Evolutionary conservation across 2,888 invertebrate genomes (phyloP), one percentile per base, ranked within the genome.

Genomic region (Norana najaformis): DNA sequence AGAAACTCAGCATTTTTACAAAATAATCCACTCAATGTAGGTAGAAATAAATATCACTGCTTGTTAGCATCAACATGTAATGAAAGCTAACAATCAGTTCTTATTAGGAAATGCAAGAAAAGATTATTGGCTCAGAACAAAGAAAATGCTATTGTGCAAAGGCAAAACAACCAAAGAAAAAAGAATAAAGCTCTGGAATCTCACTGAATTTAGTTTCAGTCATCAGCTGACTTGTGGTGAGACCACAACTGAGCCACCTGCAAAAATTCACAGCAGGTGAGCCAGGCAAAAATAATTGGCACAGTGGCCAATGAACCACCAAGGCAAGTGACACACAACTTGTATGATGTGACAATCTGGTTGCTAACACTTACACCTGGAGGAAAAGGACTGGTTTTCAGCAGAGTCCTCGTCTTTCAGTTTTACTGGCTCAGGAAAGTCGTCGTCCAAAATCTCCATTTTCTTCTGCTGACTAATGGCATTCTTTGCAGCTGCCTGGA

Each of bases 401-500:
- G 35, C n/a, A 39, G 38, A 93, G 90, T 93, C 93, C 89, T 94
- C 94, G 90, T 94, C 93, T 89, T 93, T 93, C 83, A 95, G 92
- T 93, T 93, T 94, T 95, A 99, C 98, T 96, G 98, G 98, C 95
- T 98, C 98, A 85, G 99, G 99, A 95, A 99, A 99, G 95, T 99
- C 98, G 95, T 98, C 98, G 96, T 98, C 98, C 30, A 35, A 98
- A 91, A 98, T 96, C 95, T 98, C 98, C 92, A 98, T 97, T 95
- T 98, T 97, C 34, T 95, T 95, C 93, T 96, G 96, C 89, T 92
- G 95, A 89, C 98, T 98, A 93, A 99, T 96, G 89, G 99, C 99
- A 95, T 98, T 98, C 94, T 98, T 97, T 90, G 99, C 99, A 95
- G 99, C 99, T 92, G 98, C 98, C 95, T 98, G 97, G 96, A 99